phyloP scores from a whole-genome alignment of 2,888 invertebrate genomes.

The Griposia aprilina region DNA sequence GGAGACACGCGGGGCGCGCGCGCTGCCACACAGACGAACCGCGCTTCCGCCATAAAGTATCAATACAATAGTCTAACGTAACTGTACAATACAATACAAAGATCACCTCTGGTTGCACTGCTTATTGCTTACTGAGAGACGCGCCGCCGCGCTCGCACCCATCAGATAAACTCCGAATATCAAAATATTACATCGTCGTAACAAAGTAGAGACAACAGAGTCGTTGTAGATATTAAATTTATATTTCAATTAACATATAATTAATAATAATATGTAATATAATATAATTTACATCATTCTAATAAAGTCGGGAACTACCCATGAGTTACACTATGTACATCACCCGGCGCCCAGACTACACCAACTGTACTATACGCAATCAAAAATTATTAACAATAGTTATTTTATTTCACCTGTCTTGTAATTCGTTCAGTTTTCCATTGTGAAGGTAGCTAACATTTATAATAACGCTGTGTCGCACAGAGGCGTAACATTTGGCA shows the following conservation, averaged over 20 bases:
- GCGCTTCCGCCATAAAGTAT: slow-evolving; percentile 71
- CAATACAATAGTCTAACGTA: slow-evolving; percentile 71
- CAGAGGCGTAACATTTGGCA: slow-evolving; percentile 22
- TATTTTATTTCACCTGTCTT: slow-evolving; percentile 81
- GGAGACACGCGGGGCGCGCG: slow-evolving; percentile 19
- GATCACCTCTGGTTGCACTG: slow-evolving; percentile 82
- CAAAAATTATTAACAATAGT: slow-evolving; percentile 71
- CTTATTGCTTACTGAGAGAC: slow-evolving; percentile 81
- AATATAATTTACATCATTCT: slow-evolving; percentile 73
- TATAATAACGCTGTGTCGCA: slow-evolving; percentile 34
- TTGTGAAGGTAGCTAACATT: slow-evolving; percentile 55
- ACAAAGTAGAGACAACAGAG: slow-evolving; percentile 81
- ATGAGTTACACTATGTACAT: slow-evolving; percentile 71
- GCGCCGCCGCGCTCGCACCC: slow-evolving; percentile 61
- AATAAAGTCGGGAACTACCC: slow-evolving; percentile 70
- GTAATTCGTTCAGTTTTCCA: slow-evolving; percentile 85
- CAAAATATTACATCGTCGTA: slow-evolving; percentile 83
- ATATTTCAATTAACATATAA: slow-evolving; percentile 62
- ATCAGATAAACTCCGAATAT: slow-evolving; percentile 83
- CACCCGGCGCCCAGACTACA: slow-evolving; percentile 18
- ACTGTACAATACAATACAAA: slow-evolving; percentile 69
- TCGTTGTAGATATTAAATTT: slow-evolving; percentile 81
- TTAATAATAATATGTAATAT: slow-evolving; percentile 66
- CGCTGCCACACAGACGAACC: slow-evolving; percentile 51
- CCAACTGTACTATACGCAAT: slow-evolving; percentile 62